Percentiles rank a stretch among this genome's conserved stretches.
Conservation (phyloP, 2,797 vertebrate species). For the Eospalax fontanierii region DNA sequence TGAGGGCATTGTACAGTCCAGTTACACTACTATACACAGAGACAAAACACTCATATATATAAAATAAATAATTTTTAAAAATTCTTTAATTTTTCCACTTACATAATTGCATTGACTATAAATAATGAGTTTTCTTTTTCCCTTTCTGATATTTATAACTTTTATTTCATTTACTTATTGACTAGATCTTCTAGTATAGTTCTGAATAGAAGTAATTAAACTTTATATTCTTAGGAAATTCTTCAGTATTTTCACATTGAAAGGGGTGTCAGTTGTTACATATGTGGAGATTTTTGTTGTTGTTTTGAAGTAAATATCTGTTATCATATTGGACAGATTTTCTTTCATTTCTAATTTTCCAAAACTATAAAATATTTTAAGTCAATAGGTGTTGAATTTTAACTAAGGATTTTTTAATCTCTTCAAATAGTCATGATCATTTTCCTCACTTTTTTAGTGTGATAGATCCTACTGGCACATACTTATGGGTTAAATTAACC, state of each 20-base stretch:
- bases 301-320: not conserved
- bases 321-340: not conserved
- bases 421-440: constrained; percentile 11
- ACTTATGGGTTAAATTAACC: not conserved
- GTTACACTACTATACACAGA: no score
- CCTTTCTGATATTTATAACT: not conserved
- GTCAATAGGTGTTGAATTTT: constrained; percentile 4
- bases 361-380: not conserved
- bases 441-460: not conserved
- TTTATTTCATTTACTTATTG: not conserved
- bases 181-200: not conserved
- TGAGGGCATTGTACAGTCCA: no score
- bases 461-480: not conserved
- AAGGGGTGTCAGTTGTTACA: not conserved
- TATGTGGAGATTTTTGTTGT: not conserved
- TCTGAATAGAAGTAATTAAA: not conserved
- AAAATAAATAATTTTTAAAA: no score
- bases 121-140: not conserved
- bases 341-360: constrained; percentile 14
- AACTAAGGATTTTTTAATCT: not conserved
- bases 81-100: constrained; percentile 32
- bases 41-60: no score
- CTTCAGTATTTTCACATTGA: not conserved
- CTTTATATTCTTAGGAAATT: not conserved
- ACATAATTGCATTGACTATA: not conserved